A percentile compares a stretch with the other conserved stretches of the same genome.
phyloP scores from a whole-genome alignment of 2,797 vertebrate species.

The Xyrichtys novacula region DNA sequence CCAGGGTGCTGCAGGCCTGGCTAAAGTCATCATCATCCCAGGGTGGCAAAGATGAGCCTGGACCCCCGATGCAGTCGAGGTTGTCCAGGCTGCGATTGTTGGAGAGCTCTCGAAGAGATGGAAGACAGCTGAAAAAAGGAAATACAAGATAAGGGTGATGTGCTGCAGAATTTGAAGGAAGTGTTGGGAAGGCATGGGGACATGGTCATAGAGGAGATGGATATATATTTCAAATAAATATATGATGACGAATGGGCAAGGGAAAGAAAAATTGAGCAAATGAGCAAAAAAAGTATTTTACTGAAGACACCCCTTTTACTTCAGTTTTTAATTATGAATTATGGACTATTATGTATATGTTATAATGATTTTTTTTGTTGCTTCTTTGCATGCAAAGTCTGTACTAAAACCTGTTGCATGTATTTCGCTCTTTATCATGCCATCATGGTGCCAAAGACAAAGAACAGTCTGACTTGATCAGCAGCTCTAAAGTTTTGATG shows the following conservation, averaged over 20 bases:
- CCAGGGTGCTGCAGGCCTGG: conserved; percentile 90
- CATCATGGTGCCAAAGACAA: conserved; percentile 70
- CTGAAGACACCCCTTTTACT: conserved; percentile 48
- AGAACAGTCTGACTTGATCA: conserved; percentile 44
- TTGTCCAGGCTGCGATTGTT: conserved; percentile 94
- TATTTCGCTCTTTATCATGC: conserved; percentile 37
- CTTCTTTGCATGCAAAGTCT: conserved; percentile 75
- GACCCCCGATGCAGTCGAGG: conserved; percentile 92
- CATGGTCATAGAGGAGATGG: conserved; percentile 3
- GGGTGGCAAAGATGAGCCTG: conserved; percentile 89
- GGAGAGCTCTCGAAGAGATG: conserved; percentile 86
- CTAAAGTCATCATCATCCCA: conserved; percentile 99
- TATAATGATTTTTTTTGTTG: conserved; percentile 29
- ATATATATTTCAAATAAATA: conserved; percentile 29
- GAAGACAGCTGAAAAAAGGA: conserved; percentile 83
- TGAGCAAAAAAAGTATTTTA: conserved; percentile 42
- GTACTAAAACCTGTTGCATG: conserved; percentile 44
- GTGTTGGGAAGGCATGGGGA: neutral
- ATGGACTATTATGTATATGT: too few species aligned
- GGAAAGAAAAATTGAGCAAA: conserved; percentile 28
- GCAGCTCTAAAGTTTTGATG: conserved; percentile 12
- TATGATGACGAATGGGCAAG: conserved; percentile 25
- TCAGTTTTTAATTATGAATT: conserved; percentile 32
- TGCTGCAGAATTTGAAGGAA: conserved; percentile 13
- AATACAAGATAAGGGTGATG: conserved; percentile 9